Percentiles rank a stretch among this genome's conserved stretches.
These are phyloP conservation scores for Drosophila ficusphila DNA, from an alignment of 1,140 invertebrate genomes.

Conservation along the genomic window DNA sequence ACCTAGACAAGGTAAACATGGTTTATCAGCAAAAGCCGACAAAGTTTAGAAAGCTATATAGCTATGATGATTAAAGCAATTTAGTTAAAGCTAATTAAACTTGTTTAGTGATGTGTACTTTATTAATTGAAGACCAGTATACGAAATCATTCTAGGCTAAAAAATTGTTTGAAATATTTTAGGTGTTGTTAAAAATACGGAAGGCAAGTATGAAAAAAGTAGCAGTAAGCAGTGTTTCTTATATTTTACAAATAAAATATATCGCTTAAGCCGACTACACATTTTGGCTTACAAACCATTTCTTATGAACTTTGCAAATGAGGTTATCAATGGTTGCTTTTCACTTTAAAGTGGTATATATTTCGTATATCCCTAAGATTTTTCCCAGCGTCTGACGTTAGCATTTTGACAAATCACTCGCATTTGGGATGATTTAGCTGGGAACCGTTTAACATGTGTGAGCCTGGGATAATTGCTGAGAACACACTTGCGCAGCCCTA, in stretches of 20 bases:
- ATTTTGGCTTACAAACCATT: too few species aligned
- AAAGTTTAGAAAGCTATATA: conserved; percentile 1
- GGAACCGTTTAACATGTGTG: conserved; percentile 4
- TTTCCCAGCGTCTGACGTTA: conserved; percentile 21
- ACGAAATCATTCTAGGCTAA: too few species aligned
- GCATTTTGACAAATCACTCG: conserved; percentile 22
- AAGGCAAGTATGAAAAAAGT: too few species aligned
- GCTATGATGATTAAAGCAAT: not conserved
- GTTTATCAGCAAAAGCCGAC: conserved; percentile 1
- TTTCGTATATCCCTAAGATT: conserved; percentile 28
- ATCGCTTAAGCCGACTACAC: too few species aligned
- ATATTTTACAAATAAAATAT: too few species aligned
- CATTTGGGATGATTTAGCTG: conserved; percentile 14
- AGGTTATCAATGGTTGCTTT: not conserved
- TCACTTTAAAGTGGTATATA: conserved; percentile 11
- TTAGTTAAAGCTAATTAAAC: not conserved
- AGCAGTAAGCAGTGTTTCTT: too few species aligned
- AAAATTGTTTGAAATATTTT: too few species aligned
- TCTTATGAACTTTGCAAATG: not conserved
- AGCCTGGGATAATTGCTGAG: conserved; percentile 9
- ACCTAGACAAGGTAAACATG: conserved; percentile 14
- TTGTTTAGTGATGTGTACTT: not conserved
- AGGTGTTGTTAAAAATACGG: too few species aligned
- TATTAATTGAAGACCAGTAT: too few species aligned
- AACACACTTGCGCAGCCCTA: conserved; percentile 22